Evolutionary conservation across 1,140 invertebrate genomes (phyloP), one percentile per base, ranked within the genome.

Genomic region (Papilio dardanus): DNA sequence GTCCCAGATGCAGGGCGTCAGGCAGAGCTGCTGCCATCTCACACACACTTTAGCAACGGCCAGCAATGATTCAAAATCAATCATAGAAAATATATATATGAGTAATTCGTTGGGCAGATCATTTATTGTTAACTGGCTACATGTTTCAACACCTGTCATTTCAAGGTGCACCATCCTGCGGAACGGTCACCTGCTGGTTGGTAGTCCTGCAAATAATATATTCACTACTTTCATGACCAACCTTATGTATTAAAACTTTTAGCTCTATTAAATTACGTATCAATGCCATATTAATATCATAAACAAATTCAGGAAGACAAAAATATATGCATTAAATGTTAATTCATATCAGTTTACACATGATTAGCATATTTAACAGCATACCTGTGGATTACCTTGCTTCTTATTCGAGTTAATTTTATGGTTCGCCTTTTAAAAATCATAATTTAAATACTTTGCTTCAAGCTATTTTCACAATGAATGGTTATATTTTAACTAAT

Each of bases 91-190:
- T 82, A 94, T 94, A 74, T 93, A 92, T 74, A 94, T 93, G 77
- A 94, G 88, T 83, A 94, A 86, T 83, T 94, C 93, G 85, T 94
- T 94, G 42, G 93, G 93, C 80, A 94, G 86, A 82, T 93, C 92
- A 88, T 94, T 93, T 86, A 94, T 92, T 71, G 87, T 88, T 74
- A 92, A 79, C 77, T 90, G 86, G 76, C 78, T 77, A 76, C 81
- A 81, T 81, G 80, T 71, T 76, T 86, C 86, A 68, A 84, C 83
- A 81, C 84, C 88, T 79, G 85, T 88, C 87, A 91, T 90, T 83
- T 93, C 89, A 73, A 93, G 88, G 82, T 93, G 90, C 81, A 93
- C 91, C 91, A 93, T 93, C 79, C 81, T 90, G 78, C 76, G 68
- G 76, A 40, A 79, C 76, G 42, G 68, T 69, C 76, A 77, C 78